Evolutionary conservation across 2,113 vertebrate species (phyloP), one percentile per base, ranked within the genome.

Genomic region (Macquaria australasica): DNA sequence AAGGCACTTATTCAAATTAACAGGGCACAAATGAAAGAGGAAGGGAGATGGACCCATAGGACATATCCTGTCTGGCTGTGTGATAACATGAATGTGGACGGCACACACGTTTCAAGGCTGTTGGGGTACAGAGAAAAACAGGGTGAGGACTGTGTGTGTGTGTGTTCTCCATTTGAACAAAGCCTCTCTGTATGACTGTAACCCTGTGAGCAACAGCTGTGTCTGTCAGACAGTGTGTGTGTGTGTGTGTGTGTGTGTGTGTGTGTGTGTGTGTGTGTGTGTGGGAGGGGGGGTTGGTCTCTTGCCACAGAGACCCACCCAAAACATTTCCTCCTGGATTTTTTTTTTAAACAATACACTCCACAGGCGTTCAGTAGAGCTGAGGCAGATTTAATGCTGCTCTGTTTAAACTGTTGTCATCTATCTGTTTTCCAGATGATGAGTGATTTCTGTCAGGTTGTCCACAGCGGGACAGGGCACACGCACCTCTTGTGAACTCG

Each of bases 141-240:
- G 85, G 82, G 80, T 11, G 58, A 79, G 78, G 77, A 67, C 66
- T 48, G 41, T n/a, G 79, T 48, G 82, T n/a, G 48, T 71, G 56
- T 66, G 78, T 53, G 70, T 56, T 66, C 18, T 41, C 60, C 39
- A n/a, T 59, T 45, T 25, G 88, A 93, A 95, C 94, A 96, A 95
- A 93, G 94, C 85, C 85, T 63, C 88, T 87, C 93, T 96, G 92
- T 95, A 45, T 81, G 77, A 70, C 73, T 87, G 86, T 83, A 92
- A 87, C 90, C 86, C 94, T 84, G 92, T 68, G 91, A 93, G 93
- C 88, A 95, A 95, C 95, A 95, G 95, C 95, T 95, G 95, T 91
- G 94, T 87, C 84, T 31, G 87, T 78, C 86, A 90, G 88, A 45
- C 77, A n/a, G 84, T 39, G 78, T 88, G 88, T 73, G 83, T 16